phyloP scores from a whole-genome alignment of 2,113 vertebrate species.

The Clupea harengus region DNA sequence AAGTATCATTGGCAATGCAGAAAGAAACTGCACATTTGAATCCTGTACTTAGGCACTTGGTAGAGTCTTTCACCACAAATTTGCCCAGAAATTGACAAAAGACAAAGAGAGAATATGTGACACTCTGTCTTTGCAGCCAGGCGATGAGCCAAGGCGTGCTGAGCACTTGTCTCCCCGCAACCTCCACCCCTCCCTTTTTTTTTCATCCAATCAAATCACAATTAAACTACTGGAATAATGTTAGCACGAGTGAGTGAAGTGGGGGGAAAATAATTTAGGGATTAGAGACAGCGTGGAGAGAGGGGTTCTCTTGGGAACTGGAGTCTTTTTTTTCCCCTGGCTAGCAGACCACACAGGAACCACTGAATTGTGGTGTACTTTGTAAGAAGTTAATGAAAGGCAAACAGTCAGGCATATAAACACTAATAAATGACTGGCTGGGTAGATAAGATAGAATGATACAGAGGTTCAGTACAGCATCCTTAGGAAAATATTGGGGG shows the following conservation, averaged over 20 bases:
- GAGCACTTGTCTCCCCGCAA: conserved; percentile 36
- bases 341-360: conserved; percentile 27
- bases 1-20: background rate
- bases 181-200: background rate
- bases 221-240: background rate
- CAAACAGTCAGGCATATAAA: conserved; percentile 49
- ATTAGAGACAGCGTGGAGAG: background rate
- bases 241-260: background rate
- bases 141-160: conserved; percentile 55
- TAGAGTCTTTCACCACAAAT: conserved; percentile 64
- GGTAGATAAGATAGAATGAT: conserved; percentile 15
- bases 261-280: background rate
- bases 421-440: conserved; percentile 32
- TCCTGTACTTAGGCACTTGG: conserved; percentile 13
- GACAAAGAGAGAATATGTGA: conserved; percentile 56
- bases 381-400: conserved; percentile 50
- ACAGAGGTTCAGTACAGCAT: conserved; percentile 20
- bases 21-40: background rate
- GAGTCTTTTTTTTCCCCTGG: background rate
- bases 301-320: background rate
- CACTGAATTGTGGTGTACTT: background rate
- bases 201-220: conserved; percentile 3
- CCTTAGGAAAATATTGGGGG: conserved; percentile 31
- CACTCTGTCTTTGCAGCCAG: conserved; percentile 50
- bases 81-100: conserved; percentile 66